Base-by-base conservation (phyloP, 2,888 invertebrate species). In the Pharmacophagus antenor region DNA sequence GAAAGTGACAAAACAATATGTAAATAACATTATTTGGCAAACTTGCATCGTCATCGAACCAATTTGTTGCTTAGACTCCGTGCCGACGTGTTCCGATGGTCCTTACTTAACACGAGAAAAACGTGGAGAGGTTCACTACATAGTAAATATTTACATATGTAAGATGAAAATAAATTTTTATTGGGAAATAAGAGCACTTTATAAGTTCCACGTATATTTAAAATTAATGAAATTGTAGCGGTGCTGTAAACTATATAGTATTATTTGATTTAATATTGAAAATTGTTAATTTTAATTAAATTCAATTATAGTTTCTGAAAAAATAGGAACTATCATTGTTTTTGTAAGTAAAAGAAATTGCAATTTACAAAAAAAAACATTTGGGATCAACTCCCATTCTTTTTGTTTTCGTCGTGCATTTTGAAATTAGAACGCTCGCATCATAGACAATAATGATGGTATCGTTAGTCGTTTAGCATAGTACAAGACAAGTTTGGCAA, bases 1-100 rank as follows among this genome's bases (percentile, higher is more conserved):
- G 83, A 86, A 89, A 89, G 88, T 90, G 89, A 90, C 88, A 89
- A 84, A 86, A 86, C 89, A 89, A 84, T 85, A 90, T 90, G 89
- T 88, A 88, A 90, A 90, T 90, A 89, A 69, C 81, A 84, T 87
- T 85, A 88, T 87, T 84, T 85, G 74, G 76, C 68, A 63, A 63
- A 79, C 74, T 20, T 64, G 84, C 85, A 52, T 49, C 72, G 87
- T 90, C 89, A 90, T 79, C 70, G 71, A 84, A 87, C 77, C 85
- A 90, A 90, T 89, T 89, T 89, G 88, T 84, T 76, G 77, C 69
- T 66, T 62, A 63, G 67, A 64, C 65, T 67, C 65, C 48, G 66
- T 65, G 73, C 72, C 77, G 73, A 75, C 77, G 69, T 76, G 70
- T 75, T 73, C 68, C 67, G 67, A 66, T 77, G 80, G 84, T 79